Percentiles rank a stretch among this genome's conserved stretches.
Conservation (phyloP, 2,888 invertebrate species). For the Poecilus cupreus region DNA sequence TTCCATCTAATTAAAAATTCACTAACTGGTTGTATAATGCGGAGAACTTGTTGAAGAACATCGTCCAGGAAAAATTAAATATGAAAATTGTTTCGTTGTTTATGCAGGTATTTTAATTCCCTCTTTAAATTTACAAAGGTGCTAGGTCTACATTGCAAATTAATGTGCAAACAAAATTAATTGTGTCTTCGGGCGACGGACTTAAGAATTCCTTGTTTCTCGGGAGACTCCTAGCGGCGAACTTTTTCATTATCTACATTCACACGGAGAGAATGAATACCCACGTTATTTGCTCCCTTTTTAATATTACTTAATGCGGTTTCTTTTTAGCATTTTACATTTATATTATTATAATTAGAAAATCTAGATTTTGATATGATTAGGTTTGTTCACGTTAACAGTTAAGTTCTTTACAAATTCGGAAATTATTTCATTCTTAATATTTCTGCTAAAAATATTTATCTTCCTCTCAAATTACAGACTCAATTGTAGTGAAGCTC, state of each 20-base stretch:
- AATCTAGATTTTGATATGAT: no score
- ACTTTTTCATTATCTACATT: slow-evolving; percentile 53
- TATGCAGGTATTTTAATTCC: slow-evolving; percentile 57
- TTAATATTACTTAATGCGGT: background rate
- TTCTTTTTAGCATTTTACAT: background rate
- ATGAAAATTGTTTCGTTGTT: slow-evolving; percentile 55
- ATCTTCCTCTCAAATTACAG: no score
- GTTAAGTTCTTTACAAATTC: no score
- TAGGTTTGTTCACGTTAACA: no score
- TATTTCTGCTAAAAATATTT: no score
- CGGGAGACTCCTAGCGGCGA: background rate
- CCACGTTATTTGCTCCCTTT: slow-evolving; percentile 7
- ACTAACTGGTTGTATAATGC: slow-evolving; percentile 29
- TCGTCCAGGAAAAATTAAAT: slow-evolving; percentile 50
- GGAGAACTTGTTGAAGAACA: slow-evolving; percentile 33
- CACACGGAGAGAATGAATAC: slow-evolving; percentile 3
- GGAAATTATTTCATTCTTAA: no score
- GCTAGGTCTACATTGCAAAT: slow-evolving; percentile 55
- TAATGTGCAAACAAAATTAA: slow-evolving; percentile 55
- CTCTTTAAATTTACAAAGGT: slow-evolving; percentile 56
- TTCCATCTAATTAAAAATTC: slow-evolving; percentile 57
- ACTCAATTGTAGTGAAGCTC: no score
- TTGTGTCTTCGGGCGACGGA: slow-evolving; percentile 47
- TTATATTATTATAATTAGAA: no score
- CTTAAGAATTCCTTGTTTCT: slow-evolving; percentile 28